Evolutionary conservation across 2,113 vertebrate genomes (phyloP).

Genomic region (Cephalopholis sonnerati): DNA sequence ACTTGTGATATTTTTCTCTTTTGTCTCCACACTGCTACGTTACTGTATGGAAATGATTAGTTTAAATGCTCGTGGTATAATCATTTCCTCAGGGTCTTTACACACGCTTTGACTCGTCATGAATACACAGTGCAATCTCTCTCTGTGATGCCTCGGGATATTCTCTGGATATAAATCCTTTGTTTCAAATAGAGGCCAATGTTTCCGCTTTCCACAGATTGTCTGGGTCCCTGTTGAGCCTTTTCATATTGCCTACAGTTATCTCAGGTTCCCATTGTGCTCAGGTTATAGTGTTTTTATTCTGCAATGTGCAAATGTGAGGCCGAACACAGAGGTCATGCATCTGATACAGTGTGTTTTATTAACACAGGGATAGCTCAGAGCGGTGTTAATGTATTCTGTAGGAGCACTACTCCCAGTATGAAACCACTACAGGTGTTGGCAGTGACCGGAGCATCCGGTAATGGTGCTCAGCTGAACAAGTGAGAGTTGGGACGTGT

Average conservation of each 20-base stretch:
- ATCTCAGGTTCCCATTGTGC: conserved; percentile 37
- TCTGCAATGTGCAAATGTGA: conserved; percentile 37
- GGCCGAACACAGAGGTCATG: conserved; percentile 17
- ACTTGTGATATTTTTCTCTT: conserved; percentile 1
- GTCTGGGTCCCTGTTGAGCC: conserved; percentile 16
- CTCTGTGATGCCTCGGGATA: conserved; percentile 46
- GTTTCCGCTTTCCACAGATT: conserved; percentile 52
- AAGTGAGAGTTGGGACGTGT: conserved; percentile 38
- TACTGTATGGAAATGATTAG: conserved; percentile 47
- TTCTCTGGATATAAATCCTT: conserved; percentile 49
- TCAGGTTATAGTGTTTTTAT: conserved; percentile 25
- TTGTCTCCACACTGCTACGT: conserved; percentile 2
- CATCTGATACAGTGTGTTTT: conserved; percentile 46
- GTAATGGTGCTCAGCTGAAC: conserved; percentile 41
- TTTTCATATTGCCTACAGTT: conserved; percentile 44
- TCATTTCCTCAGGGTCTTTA: conserved; percentile 42
- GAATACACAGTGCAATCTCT: conserved; percentile 37
- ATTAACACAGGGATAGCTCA: conserved; percentile 33
- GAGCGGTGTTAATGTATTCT: conserved; percentile 41
- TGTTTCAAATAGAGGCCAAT: conserved; percentile 54
- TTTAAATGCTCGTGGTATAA: conserved; percentile 42
- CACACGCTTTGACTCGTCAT: conserved; percentile 35
- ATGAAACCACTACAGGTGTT: conserved; percentile 45
- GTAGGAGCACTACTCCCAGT: not conserved
- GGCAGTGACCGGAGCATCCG: not conserved